Base-by-base conservation (phyloP, 2,113 vertebrate genomes). In the Hyaena hyaena region DNA sequence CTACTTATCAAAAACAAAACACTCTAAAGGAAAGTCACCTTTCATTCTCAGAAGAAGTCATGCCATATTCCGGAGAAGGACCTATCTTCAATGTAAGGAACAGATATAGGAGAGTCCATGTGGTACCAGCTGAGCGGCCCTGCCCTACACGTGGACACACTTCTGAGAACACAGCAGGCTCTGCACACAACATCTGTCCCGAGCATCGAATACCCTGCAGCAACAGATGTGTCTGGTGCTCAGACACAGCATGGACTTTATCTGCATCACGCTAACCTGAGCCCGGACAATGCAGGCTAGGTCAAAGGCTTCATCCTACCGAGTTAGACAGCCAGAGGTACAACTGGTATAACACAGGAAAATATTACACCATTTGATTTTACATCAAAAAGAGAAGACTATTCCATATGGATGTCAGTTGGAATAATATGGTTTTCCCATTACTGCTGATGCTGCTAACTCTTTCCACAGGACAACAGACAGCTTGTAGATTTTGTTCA, bases 351-450 rank as follows among this genome's bases (percentile, higher is more conserved):
- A 84, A 80, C 74, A 45, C 12, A 19, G 39, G 55, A 84, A 93
- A 83, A 48, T 43, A 23, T 24, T 33, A 84, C 53, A 73, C 93
- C 87, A 88, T 77, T 87, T 63, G 88, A 93, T 97, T 93, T 83
- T 94, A 77, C 95, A 79, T 2, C 1, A 7, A 58, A 58, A n/a
- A 61, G 35, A 85, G 35, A 89, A 94, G 69, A 43, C 55, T 63
- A 9, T 28, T 43, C 15, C 26, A 31, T 24, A 45, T 1, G 11
- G 45, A 43, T 43, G 23, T 17, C 31, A 43, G 73, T 12, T 53
- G 45, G 33, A 68, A 33, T 1, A 43, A 39, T 7, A 7, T 7
- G 4, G 15, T 45, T 39, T 69, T 50, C 74, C 81, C 50, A 5
- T 33, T 19, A 77, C 80, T 68, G 69, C 31, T 58, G 45, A 79